Conservation (phyloP, 2,888 invertebrate species). For the Amphipoea lucens region DNA sequence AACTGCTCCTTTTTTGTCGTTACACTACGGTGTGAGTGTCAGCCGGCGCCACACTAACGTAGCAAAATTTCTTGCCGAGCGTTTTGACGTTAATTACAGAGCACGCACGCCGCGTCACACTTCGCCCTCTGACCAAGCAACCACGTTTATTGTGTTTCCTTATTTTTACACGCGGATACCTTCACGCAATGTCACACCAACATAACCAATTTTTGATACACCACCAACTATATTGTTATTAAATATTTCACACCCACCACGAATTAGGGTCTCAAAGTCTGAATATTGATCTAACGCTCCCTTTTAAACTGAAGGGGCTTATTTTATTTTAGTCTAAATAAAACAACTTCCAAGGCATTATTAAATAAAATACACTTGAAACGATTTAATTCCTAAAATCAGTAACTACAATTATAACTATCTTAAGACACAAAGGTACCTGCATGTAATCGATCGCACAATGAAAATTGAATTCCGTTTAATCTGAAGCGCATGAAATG, state of each 20-base stretch:
- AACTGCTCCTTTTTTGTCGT: neutral
- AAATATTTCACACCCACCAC: constrained; percentile 20
- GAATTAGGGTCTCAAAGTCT: neutral
- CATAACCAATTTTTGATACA: constrained; percentile 36
- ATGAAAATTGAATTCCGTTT: constrained; percentile 83
- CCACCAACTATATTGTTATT: constrained; percentile 26
- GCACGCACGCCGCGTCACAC: constrained; percentile 54
- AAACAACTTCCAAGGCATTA: neutral
- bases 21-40: constrained; percentile 45
- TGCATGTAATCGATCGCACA: constrained; percentile 70
- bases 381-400: neutral
- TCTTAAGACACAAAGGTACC: constrained; percentile 27
- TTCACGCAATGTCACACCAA: constrained; percentile 64
- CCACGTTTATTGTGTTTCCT: constrained; percentile 65
- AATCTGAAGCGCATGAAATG: constrained; percentile 82
- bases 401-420: constrained; percentile 22
- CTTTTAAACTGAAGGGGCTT: neutral
- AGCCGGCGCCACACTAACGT: constrained; percentile 44
- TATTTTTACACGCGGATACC: constrained; percentile 64
- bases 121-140: constrained; percentile 59
- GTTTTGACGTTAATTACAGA: constrained; percentile 64
- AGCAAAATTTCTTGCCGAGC: constrained; percentile 52
- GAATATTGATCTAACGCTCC: neutral
- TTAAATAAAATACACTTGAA: neutral
- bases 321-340: neutral